phyloP scores from a whole-genome alignment of 2,113 vertebrate genomes.

The Phrynosoma platyrhinos region DNA sequence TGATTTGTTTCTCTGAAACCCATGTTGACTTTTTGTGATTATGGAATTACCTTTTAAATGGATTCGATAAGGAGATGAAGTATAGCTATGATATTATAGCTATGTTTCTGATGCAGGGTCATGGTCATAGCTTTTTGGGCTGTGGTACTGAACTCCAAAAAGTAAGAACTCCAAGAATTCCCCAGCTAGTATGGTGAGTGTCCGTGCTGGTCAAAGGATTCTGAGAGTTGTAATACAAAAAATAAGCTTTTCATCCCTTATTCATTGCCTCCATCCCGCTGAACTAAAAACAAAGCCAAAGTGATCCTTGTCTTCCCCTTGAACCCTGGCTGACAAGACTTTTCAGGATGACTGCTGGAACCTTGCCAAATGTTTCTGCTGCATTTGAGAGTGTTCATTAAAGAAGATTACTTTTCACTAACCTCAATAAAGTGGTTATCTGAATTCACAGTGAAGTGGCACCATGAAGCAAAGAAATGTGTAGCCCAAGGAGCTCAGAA shows the following conservation, averaged over 20 bases:
- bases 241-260: background rate
- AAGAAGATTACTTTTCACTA: background rate
- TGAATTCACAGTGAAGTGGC: background rate
- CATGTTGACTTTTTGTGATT: no score
- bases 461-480: background rate
- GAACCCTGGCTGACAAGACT: background rate
- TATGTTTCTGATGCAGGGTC: no score
- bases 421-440: background rate
- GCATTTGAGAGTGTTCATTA: conserved; percentile 10
- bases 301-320: background rate
- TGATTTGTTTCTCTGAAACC: no score
- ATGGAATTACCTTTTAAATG: no score
- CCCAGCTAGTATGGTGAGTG: no score
- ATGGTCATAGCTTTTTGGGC: no score
- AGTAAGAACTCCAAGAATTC: no score
- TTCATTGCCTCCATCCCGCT: background rate
- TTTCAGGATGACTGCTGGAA: background rate
- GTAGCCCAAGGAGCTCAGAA: background rate
- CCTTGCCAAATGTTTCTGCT: background rate
- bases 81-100: no score
- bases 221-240: no score
- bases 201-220: no score
- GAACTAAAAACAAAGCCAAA: background rate
- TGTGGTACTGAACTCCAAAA: no score
- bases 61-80: no score